These are phyloP conservation scores for Oreochromis mossambicus DNA, from an alignment of 2,797 vertebrate species.

Conservation along the genomic window DNA sequence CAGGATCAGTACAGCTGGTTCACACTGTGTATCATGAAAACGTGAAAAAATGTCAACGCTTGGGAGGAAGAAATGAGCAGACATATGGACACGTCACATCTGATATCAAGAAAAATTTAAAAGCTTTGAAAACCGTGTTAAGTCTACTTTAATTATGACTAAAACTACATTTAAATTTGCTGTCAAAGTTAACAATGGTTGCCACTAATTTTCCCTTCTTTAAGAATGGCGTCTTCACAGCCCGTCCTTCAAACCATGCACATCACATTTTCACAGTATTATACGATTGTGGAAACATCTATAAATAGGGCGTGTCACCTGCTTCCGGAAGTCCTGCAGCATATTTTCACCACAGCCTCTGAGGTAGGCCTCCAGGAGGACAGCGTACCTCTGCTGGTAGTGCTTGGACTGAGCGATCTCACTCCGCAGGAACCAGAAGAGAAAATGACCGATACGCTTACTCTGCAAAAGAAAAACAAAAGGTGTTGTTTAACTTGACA, in stretches of 20 bases:
- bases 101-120: neutral
- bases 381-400: slow-evolving; percentile 94
- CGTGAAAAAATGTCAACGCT: neutral
- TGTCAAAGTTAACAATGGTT: neutral
- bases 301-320: slow-evolving; percentile 52
- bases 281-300: neutral
- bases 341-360: slow-evolving; percentile 91
- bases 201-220: neutral
- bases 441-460: slow-evolving; percentile 95
- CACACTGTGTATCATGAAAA: neutral
- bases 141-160: neutral
- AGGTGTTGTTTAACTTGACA: neutral
- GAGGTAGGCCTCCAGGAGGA: slow-evolving; percentile 94
- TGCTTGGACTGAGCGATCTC: slow-evolving; percentile 98
- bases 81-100: neutral
- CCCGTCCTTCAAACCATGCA: neutral
- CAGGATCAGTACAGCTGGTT: neutral
- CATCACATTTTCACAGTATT: neutral
- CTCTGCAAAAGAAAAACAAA: slow-evolving; percentile 74
- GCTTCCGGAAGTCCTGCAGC: slow-evolving; percentile 90
- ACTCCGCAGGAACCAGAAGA: slow-evolving; percentile 98
- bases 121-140: neutral
- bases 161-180: neutral
- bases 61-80: neutral
- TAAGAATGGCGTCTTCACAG: neutral